Evolutionary conservation across 2,797 vertebrate species (phyloP).

Genomic region (Apodemus agrarius): DNA sequence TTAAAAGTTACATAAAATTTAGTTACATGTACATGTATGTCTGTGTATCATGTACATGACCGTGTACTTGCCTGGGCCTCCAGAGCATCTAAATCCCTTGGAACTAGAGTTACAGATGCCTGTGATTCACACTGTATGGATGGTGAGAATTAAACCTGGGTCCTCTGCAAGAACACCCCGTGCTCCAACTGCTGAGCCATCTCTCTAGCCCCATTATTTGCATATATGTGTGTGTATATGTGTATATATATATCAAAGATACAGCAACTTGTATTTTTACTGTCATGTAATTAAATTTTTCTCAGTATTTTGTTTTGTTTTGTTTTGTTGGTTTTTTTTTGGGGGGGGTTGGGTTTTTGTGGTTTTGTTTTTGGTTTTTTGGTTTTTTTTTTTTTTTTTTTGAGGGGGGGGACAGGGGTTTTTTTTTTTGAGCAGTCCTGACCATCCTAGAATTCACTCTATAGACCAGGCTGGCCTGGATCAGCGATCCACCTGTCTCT

Average conservation of each 20-base stretch:
- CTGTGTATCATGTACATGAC: not conserved
- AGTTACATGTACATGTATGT: not conserved
- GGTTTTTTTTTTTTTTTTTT: not conserved
- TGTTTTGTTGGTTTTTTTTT: not conserved
- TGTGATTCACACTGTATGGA: not conserved
- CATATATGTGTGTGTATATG: not conserved
- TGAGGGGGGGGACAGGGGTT: not conserved
- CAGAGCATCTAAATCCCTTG: not conserved
- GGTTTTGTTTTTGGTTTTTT: not conserved
- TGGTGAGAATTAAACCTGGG: not conserved
- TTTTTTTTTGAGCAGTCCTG: not conserved
- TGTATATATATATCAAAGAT: not conserved
- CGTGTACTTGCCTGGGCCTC: not conserved
- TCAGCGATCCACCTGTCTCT: not conserved
- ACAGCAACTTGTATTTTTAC: slow-evolving; percentile 1
- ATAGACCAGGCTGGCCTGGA: not conserved
- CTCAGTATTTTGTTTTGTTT: not conserved
- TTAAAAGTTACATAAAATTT: not conserved
- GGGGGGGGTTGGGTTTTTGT: too few relatives aligned
- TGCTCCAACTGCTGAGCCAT: not conserved
- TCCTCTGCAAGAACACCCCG: not conserved
- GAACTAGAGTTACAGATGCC: not conserved
- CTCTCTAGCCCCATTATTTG: not conserved
- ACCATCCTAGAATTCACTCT: not conserved
- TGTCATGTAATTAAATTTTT: slow-evolving; percentile 38